Percentiles rank a stretch among this genome's conserved stretches.
These are phyloP conservation scores for Cataglyphis cursor DNA, from an alignment of 2,888 invertebrate species.

Conservation along the genomic window DNA sequence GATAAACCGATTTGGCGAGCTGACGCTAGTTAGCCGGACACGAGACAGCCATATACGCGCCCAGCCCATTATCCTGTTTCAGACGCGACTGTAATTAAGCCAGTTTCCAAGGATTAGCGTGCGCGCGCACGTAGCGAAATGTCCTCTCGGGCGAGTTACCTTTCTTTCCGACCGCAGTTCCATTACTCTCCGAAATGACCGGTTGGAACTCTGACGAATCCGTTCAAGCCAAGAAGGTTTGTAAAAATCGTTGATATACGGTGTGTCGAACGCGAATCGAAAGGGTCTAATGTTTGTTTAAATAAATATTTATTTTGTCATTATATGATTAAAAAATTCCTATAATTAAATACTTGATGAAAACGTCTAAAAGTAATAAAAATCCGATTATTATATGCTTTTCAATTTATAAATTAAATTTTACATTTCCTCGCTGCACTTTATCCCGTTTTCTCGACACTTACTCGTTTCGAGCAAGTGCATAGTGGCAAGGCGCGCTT, in stretches of 20 bases:
- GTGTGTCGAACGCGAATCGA: neutral
- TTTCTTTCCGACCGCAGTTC: slow-evolving; percentile 64
- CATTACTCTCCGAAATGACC: slow-evolving; percentile 60
- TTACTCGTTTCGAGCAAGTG: slow-evolving; percentile 35
- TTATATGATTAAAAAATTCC: slow-evolving; percentile 1
- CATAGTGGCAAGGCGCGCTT: slow-evolving; percentile 42
- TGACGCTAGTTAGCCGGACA: slow-evolving; percentile 84
- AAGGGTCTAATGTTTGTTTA: neutral
- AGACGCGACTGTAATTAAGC: slow-evolving; percentile 83
- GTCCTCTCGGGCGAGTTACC: slow-evolving; percentile 46
- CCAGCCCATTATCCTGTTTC: slow-evolving; percentile 82
- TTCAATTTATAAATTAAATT: neutral
- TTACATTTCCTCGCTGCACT: neutral
- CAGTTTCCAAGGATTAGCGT: slow-evolving; percentile 81
- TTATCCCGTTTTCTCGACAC: neutral
- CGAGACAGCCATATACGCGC: slow-evolving; percentile 81
- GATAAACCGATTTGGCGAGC: slow-evolving; percentile 85
- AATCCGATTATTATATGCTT: neutral
- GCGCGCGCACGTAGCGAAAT: slow-evolving; percentile 59
- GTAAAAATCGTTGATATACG: slow-evolving; percentile 1
- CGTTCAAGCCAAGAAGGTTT: neutral
- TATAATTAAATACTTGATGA: neutral
- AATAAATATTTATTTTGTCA: slow-evolving; percentile 1
- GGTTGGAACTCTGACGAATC: neutral
- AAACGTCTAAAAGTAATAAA: neutral